Percentiles rank a stretch among this genome's conserved stretches.
phyloP scores from a whole-genome alignment of 2,797 vertebrate genomes.

The Melopsittacus undulatus region DNA sequence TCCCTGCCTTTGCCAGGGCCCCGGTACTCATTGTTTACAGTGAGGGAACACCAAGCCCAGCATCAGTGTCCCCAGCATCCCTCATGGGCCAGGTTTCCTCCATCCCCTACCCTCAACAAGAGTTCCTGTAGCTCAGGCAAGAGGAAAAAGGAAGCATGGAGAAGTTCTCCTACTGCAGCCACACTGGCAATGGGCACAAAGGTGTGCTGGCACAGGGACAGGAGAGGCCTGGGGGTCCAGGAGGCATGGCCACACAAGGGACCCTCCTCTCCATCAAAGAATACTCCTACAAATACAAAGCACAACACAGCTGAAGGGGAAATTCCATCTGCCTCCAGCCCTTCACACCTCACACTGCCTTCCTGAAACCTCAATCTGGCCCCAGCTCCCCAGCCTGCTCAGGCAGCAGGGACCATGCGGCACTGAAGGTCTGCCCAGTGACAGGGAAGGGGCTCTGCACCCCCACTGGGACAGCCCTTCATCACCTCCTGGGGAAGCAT shows the following conservation, averaged over 20 bases:
- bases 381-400: neutral
- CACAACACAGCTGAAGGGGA: slow-evolving; percentile 3
- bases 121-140: neutral
- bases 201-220: neutral
- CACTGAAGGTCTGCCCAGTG: accelerated
- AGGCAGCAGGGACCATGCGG: accelerated
- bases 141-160: neutral
- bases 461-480: neutral
- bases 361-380: neutral
- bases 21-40: accelerated
- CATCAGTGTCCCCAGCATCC: neutral
- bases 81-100: accelerated
- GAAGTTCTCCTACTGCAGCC: neutral
- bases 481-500: neutral
- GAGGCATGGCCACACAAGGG: accelerated
- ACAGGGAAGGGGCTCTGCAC: neutral
- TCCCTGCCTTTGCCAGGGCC: neutral
- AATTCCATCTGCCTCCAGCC: neutral
- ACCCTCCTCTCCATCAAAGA: neutral
- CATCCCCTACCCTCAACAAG: neutral
- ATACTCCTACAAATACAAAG: neutral
- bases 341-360: neutral
- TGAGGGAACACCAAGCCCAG: neutral
- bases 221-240: neutral
- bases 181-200: neutral